Evolutionary conservation across 1,140 invertebrate species (phyloP).

Genomic region (Drosophila asahinai): DNA sequence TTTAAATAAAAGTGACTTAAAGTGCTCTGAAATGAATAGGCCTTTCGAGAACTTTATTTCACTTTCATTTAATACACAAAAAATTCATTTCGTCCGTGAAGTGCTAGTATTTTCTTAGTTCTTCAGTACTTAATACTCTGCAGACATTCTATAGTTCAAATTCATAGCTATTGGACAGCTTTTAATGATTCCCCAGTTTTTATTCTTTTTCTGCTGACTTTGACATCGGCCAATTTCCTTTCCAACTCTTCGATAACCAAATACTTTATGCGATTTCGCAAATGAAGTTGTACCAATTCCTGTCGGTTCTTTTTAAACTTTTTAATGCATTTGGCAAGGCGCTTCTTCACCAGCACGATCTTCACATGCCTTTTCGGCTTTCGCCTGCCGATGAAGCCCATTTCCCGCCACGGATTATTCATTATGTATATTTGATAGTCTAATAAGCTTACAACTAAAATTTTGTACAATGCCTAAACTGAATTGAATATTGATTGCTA

Average conservation of each 20-base stretch:
- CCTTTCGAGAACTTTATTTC: neutral
- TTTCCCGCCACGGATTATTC: slow-evolving; percentile 41
- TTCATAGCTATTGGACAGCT: neutral
- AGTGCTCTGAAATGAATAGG: too few species aligned
- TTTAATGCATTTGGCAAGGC: neutral
- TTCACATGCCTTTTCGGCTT: neutral
- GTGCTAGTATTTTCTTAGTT: neutral
- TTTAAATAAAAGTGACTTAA: too few species aligned
- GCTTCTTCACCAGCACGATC: slow-evolving; percentile 7
- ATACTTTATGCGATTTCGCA: slow-evolving; percentile 31
- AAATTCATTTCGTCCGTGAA: neutral
- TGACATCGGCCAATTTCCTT: neutral
- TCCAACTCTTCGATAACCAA: slow-evolving; percentile 40
- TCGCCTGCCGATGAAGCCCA: slow-evolving; percentile 2
- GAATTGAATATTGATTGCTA: slow-evolving; percentile 61
- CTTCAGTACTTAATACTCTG: too few species aligned
- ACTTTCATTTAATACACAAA: too few species aligned
- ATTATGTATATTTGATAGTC: slow-evolving; percentile 12
- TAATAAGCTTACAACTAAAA: slow-evolving; percentile 15
- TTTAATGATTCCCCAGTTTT: neutral
- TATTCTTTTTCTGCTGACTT: neutral
- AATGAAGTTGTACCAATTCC: slow-evolving; percentile 1
- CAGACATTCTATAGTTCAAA: too few species aligned
- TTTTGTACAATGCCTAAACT: slow-evolving; percentile 17
- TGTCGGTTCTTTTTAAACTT: neutral